Evolutionary conservation across 23 tunicate species (phyloP), one percentile per base, ranked within the genome.

Genomic region (Oikopleura dioica): DNA sequence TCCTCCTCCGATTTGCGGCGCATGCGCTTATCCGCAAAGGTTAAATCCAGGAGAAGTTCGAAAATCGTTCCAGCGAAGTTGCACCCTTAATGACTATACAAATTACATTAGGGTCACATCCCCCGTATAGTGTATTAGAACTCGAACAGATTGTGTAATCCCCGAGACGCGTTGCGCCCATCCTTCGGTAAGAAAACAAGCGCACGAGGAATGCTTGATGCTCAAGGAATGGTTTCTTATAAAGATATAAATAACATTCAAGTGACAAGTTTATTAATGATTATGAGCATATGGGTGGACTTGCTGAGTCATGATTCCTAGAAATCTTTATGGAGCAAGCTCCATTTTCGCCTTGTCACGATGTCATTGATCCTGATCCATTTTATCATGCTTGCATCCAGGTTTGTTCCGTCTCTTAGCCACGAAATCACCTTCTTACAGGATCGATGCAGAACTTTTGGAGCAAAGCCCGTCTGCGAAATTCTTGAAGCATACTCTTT

Each of bases 361-460:
- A 63, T 12, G 26, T 63, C 2, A 63, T 63, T 2, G 30, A 63
- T 28, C 72, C 72, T 2, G 72, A 63, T 63, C 72, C 72, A 2
- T 63, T 63, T 63, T 63, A 16, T 63, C 29, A 63, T 28, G 72
- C 72, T 63, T 63, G 72, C 33, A 63, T 63, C 26, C 72, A 63
- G 72, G 72, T 21, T 16, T 63, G 72, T 16, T 16, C n/a, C n/a
- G n/a, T n/a, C n/a, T n/a, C n/a, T n/a, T n/a, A n/a, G n/a, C n/a
- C n/a, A n/a, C n/a, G n/a, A n/a, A n/a, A n/a, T n/a, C n/a, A n/a
- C n/a, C n/a, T n/a, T n/a, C n/a, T 44, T 5, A 23, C 16, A 63
- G 72, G 72, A 63, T 63, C 72, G 72, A 21, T 63, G 72, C 33
- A 23, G 72, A 2, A 63, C 16, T 63, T 63, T 63, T 63, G 72